Percentiles rank a stretch among this genome's conserved stretches.
Conservation (phyloP, 1,140 invertebrate species). For the Pararge aegeria region DNA sequence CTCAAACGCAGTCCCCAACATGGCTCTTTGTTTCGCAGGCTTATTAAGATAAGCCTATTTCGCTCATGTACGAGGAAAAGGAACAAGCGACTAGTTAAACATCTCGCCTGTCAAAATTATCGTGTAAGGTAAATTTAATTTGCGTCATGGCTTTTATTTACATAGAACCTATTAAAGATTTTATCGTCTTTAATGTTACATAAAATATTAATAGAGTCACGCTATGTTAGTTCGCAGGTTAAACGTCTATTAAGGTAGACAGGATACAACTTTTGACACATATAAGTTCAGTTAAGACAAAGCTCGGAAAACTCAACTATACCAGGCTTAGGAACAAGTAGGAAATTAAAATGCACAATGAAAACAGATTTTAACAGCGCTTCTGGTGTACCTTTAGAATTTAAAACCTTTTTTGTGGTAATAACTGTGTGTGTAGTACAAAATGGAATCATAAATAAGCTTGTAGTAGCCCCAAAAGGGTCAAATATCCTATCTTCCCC, state of each 20-base stretch:
- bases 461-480: no score
- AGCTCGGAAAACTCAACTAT: no score
- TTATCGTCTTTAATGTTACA: slow-evolving; percentile 22
- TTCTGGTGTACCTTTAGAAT: no score
- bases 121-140: slow-evolving; percentile 32
- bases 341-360: no score
- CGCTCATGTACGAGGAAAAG: slow-evolving; percentile 27
- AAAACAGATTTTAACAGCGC: no score
- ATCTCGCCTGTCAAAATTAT: slow-evolving; percentile 33
- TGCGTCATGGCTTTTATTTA: slow-evolving; percentile 30
- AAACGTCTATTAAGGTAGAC: slow-evolving; percentile 8
- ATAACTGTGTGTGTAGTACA: no score
- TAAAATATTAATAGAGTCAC: slow-evolving; percentile 22
- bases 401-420: no score
- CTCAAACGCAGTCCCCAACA: slow-evolving; percentile 19
- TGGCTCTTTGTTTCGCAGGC: slow-evolving; percentile 25
- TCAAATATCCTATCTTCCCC: no score
- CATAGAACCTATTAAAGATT: slow-evolving; percentile 20
- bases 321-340: no score
- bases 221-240: slow-evolving; percentile 16
- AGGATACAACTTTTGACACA: slow-evolving; percentile 9
- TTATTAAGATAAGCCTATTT: slow-evolving; percentile 35
- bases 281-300: background rate
- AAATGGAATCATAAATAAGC: no score
- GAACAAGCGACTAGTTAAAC: slow-evolving; percentile 27